Evolutionary conservation across 2,113 vertebrate genomes (phyloP).

Genomic region (Cyprinodon tularosa): DNA sequence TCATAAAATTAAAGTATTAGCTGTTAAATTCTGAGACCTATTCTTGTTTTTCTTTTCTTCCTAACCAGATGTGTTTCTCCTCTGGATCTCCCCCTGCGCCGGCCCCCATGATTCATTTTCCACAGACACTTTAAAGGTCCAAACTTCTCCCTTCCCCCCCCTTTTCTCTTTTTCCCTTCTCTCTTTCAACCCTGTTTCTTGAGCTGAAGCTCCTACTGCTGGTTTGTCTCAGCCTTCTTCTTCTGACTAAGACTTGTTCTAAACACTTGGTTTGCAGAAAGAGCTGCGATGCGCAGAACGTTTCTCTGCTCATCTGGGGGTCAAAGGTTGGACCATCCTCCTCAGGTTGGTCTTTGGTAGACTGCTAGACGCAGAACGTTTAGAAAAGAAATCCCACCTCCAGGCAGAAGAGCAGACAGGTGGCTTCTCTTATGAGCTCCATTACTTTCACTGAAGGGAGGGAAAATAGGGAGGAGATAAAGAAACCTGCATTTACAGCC

Average conservation of each 20-base stretch:
- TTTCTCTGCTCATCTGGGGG: constrained; percentile 25
- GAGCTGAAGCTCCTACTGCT: constrained; percentile 58
- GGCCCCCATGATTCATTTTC: constrained; percentile 83
- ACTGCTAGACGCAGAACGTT: constrained; percentile 30
- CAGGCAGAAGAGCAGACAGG: constrained; percentile 34
- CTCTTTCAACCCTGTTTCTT: constrained; percentile 32
- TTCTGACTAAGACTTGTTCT: constrained; percentile 41
- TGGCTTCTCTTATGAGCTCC: constrained; percentile 6
- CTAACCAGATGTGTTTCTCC: constrained; percentile 78
- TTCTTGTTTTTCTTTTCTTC: constrained; percentile 44
- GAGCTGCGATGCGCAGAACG: constrained; percentile 11
- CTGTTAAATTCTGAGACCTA: constrained; percentile 13
- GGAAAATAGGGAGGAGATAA: constrained; percentile 8
- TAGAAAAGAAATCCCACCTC: constrained; percentile 38
- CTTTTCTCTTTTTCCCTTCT: constrained; percentile 11
- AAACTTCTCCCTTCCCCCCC: constrained; percentile 48
- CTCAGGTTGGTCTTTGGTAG: constrained; percentile 45
- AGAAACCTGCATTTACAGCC: constrained; percentile 11
- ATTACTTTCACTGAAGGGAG: constrained; percentile 55
- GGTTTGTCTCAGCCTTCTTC: constrained; percentile 58
- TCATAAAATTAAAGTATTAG: neutral
- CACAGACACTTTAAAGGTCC: constrained; percentile 73
- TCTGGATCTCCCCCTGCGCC: constrained; percentile 58
- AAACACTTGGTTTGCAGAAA: constrained; percentile 34
- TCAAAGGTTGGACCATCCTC: constrained; percentile 5